A percentile compares a stretch with the other conserved stretches of the same genome.
Evolutionary conservation across 2,113 vertebrate genomes (phyloP).

Genomic region (Periophthalmus modestus): DNA sequence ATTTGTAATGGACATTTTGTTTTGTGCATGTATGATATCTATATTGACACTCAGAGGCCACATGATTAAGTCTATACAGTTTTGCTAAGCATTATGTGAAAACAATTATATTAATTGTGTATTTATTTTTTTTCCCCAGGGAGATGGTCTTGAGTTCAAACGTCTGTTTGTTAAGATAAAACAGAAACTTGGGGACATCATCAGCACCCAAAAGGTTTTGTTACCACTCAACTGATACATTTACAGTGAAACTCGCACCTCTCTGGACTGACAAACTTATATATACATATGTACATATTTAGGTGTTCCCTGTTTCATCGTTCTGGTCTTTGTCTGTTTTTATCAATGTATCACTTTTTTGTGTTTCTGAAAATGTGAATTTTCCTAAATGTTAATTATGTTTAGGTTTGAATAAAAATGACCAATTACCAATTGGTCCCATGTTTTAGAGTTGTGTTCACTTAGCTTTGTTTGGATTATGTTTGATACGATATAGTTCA

Average conservation of each 20-base stretch:
- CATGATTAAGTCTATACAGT: too few species aligned
- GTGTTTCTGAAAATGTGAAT: background rate
- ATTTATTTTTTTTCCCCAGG: constrained; percentile 72
- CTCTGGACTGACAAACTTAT: background rate
- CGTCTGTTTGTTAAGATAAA: constrained; percentile 93
- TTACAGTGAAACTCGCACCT: background rate
- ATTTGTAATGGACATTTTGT: too few species aligned
- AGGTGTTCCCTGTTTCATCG: constrained; percentile 24
- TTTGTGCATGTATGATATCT: too few species aligned
- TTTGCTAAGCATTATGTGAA: background rate
- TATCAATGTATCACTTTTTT: background rate
- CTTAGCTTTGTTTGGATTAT: constrained; percentile 24
- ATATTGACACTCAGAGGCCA: too few species aligned
- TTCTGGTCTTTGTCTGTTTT: background rate
- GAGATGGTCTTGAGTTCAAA: constrained; percentile 96
- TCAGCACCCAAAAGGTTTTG: constrained; percentile 87
- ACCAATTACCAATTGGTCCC: too few species aligned
- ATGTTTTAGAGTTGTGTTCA: background rate
- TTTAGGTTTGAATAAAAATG: background rate
- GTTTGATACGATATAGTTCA: constrained; percentile 14
- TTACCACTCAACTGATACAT: constrained; percentile 76
- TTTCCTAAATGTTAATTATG: background rate
- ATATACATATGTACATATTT: constrained; percentile 44
- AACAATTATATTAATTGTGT: background rate
- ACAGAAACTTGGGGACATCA: constrained; percentile 85